Evolutionary conservation across 1,140 invertebrate species (phyloP).

Genomic region (Drosophila mojavensis): DNA sequence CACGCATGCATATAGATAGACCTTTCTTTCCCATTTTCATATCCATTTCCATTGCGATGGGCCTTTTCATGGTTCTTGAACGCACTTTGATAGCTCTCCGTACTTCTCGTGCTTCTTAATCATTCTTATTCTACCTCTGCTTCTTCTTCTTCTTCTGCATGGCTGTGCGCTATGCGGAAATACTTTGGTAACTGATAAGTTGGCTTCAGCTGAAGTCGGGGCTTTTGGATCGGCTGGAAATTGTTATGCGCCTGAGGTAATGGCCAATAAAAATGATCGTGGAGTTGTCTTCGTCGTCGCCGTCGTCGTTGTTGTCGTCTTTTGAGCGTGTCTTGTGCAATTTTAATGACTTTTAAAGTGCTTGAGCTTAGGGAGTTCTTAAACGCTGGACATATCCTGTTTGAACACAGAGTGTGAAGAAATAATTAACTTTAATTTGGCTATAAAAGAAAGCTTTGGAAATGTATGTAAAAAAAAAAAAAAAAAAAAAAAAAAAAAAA

Average conservation of each 20-base stretch:
- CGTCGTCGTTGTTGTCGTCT: slow-evolving; percentile 3
- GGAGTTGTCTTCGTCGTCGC: slow-evolving; percentile 7
- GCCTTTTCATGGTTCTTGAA: slow-evolving; percentile 35
- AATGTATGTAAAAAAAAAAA: neutral
- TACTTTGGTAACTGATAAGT: slow-evolving; percentile 42
- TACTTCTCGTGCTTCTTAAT: slow-evolving; percentile 10
- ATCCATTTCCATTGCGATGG: slow-evolving; percentile 18
- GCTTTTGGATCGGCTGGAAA: slow-evolving; percentile 13
- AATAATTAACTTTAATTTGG: neutral
- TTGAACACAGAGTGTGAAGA: neutral
- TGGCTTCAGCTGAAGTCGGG: slow-evolving; percentile 7
- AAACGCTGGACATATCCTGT: slow-evolving; percentile 38
- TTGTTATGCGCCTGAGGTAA: slow-evolving; percentile 49
- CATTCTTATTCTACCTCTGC: slow-evolving; percentile 7
- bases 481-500: neutral
- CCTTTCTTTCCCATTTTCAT: slow-evolving; percentile 25
- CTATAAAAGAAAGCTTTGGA: neutral
- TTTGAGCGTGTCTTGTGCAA: slow-evolving; percentile 39
- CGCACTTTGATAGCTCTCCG: slow-evolving; percentile 39
- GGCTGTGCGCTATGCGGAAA: slow-evolving; percentile 40
- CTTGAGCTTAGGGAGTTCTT: slow-evolving; percentile 5
- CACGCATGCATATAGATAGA: slow-evolving; percentile 5
- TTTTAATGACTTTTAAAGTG: slow-evolving; percentile 43
- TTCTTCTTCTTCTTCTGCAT: neutral
- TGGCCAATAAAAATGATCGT: slow-evolving; percentile 46